Evolutionary conservation across 2,113 vertebrate species (phyloP), one percentile per base, ranked within the genome.

Genomic region (Cacatua alba): DNA sequence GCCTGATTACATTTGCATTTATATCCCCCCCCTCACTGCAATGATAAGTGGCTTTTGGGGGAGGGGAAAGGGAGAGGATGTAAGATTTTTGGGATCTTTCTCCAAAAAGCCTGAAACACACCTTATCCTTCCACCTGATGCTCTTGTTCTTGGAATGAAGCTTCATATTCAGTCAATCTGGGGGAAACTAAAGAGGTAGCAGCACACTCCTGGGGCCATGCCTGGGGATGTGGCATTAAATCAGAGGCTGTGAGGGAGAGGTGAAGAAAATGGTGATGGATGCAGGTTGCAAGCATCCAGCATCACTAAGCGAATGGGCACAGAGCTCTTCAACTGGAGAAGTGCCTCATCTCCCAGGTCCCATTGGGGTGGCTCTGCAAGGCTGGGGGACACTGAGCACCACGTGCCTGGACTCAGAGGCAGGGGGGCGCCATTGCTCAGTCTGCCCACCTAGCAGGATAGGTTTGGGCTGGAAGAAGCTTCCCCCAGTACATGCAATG

Each of bases 21-120:
- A 3, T 1, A 2, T 2, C 18, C 17, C 9, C 17, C 5, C 5
- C 12, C 21, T 19, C 41, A 7, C 13, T 10, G 0, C 7, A n/a
- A 9, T 52, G 57, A 67, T 60, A 60, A 82, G 55, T 64, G 44
- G 2, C 10, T 55, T 69, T 48, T 17, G 5, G 48, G 8, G 51
- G 23, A 62, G 18, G 13, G 25, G 29, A 77, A 69, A 51, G 26
- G 33, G 26, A 55, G 16, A 71, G 8, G 15, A 33, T 88, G 90
- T 55, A 82, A 84, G 17, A 16, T 67, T 65, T 77, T 28, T 37
- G 15, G 33, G 57, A 15, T 68, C 41, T 83, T 86, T 75, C 31
- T 35, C 10, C 10, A 26, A 53, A 59, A 85, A 57, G 9, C 2
- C 1, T 28, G 41, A 63, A 70, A 15, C 23, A 11, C 2, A 5